Evolutionary conservation across 53 echinoderm and acorn worm genomes (phyloP), one percentile per base, ranked within the genome.

Genomic region (Astropecten irregularis): DNA sequence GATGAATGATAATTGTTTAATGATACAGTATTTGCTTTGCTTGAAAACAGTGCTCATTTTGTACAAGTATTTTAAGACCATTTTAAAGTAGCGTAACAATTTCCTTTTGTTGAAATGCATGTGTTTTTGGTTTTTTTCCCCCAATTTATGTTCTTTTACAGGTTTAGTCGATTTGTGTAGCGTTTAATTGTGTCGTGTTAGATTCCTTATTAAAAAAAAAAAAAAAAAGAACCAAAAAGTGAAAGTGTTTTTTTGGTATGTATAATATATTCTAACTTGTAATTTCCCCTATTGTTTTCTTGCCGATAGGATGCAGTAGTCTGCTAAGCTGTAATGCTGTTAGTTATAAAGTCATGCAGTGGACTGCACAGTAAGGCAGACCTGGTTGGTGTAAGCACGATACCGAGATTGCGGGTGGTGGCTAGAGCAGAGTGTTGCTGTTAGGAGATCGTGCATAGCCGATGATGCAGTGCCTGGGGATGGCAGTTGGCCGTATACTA

Each of bases 321-420:
- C 83, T 69, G 83, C 38, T 83, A 67, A 83, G 69, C 69, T 33
- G 52, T 50, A 35, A 42, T 84, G 84, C 84, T 54, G 84, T 84
- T 84, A 69, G 42, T 69, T 56, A 70, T 57, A 56, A 69, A 55
- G 69, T 55, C 69, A 57, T 25, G 84, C 84, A 83, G 83, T 67
- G 82, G 47, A 82, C 63, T 82, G 66, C 83, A n/a, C n/a, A 67
- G 82, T 82, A 66, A 66, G 64, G 52, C 52, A 51, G 68, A 68
- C 50, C 40, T 84, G 39, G 32, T 40, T 31, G 84, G 71, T 40
- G 71, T 44, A 61, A n/a, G 27, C 68, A 10, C 61, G 32, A 62
- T 79, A 32, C 79, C 33, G 47, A 61, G 79, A 18, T 79, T 32
- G 61, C 79, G 25, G 46, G 40, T 26, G 26, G 14, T 47, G 25